Evolutionary conservation across 1,140 invertebrate genomes (phyloP).

Genomic region (Drosophila pallidifrons): DNA sequence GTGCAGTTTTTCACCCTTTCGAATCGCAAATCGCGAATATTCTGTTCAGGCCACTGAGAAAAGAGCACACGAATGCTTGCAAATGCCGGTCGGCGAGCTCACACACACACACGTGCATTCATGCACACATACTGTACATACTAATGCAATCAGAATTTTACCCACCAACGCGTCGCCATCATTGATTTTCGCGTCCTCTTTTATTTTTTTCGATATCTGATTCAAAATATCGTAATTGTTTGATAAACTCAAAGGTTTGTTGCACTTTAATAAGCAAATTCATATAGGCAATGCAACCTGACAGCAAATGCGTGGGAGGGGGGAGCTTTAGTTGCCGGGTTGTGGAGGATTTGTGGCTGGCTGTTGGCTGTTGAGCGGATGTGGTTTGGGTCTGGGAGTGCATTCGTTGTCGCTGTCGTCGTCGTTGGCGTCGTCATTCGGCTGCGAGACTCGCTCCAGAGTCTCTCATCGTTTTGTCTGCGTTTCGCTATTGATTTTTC

Average conservation of each 20-base stretch:
- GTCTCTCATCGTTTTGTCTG: constrained; percentile 57
- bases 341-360: constrained; percentile 18
- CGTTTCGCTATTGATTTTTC: constrained; percentile 73
- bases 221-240: constrained; percentile 31
- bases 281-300: constrained; percentile 13
- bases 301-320: not conserved
- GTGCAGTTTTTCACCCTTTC: constrained; percentile 74
- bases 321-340: not conserved
- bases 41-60: constrained; percentile 43
- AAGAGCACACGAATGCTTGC: constrained; percentile 54
- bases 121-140: constrained; percentile 7
- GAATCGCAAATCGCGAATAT: constrained; percentile 54
- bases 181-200: constrained; percentile 43
- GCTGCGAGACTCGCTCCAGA: constrained; percentile 37
- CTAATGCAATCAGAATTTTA: constrained; percentile 24
- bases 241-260: constrained; percentile 18
- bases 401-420: constrained; percentile 23
- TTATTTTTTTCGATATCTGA: not conserved
- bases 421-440: constrained; percentile 29
- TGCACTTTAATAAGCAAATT: constrained; percentile 10
- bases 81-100: constrained; percentile 60
- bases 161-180: constrained; percentile 23
- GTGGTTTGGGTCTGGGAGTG: constrained; percentile 34
- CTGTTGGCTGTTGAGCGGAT: too few relatives aligned
- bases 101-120: not conserved